Conservation (phyloP, 2,113 vertebrate species). For the Heptranchias perlo region DNA sequence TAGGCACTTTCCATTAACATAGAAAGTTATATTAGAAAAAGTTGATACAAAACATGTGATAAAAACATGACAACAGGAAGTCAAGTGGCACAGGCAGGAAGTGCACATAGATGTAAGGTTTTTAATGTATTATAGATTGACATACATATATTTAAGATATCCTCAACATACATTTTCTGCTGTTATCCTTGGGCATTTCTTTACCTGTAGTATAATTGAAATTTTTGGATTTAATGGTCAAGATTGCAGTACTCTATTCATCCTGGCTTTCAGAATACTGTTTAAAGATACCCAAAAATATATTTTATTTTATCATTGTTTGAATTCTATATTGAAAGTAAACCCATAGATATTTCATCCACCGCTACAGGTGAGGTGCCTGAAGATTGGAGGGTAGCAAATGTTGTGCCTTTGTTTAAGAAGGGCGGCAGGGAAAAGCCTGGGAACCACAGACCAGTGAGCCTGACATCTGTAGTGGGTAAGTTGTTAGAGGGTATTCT, state of each 20-base stretch:
- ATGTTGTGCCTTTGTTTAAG: too few species aligned
- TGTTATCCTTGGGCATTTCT: neutral
- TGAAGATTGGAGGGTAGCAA: too few species aligned
- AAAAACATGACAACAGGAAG: neutral
- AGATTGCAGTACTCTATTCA: neutral
- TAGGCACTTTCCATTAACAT: neutral
- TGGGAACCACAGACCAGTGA: too few species aligned
- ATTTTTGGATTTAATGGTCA: neutral
- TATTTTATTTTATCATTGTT: neutral
- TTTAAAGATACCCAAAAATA: neutral
- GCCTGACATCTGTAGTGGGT: too few species aligned
- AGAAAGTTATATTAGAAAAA: neutral
- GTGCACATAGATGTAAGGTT: neutral
- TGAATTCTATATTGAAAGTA: neutral
- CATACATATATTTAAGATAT: neutral
- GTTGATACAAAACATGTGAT: neutral
- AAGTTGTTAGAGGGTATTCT: too few species aligned
- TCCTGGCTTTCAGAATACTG: neutral
- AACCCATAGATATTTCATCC: neutral
- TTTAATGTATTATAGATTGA: neutral
- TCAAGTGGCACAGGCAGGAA: neutral
- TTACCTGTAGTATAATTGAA: neutral
- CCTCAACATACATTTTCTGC: neutral
- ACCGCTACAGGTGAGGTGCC: too few species aligned
- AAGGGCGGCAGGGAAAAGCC: too few species aligned